Evolutionary conservation across 2,888 invertebrate genomes (phyloP).

Genomic region (Schizotus pectinicornis): DNA sequence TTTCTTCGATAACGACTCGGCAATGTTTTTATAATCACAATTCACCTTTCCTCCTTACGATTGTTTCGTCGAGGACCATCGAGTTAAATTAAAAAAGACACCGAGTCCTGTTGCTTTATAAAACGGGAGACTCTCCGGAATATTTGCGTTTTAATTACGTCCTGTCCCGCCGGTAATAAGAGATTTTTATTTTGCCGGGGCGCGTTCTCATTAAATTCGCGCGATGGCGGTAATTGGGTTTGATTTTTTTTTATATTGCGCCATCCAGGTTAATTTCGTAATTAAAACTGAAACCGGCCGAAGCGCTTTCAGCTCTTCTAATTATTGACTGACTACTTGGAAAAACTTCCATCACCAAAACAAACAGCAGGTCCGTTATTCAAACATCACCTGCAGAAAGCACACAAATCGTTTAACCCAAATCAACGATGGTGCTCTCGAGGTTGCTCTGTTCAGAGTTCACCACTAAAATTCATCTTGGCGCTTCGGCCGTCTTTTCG

Average conservation of each 20-base stretch:
- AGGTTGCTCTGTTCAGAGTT: no score
- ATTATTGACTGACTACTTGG: neutral
- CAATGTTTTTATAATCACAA: neutral
- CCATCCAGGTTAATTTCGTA: neutral
- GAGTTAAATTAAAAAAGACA: neutral
- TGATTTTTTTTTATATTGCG: neutral
- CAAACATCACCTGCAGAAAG: no score
- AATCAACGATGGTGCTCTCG: no score
- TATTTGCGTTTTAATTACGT: neutral
- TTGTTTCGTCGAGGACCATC: neutral
- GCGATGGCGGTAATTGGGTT: no score
- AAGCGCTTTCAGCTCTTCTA: neutral
- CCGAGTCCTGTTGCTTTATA: neutral
- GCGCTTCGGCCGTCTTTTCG: no score
- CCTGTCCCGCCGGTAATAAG: neutral
- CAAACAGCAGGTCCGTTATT: no score
- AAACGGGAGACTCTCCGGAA: neutral
- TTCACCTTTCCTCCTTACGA: neutral
- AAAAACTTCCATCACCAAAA: no score
- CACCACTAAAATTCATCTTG: no score
- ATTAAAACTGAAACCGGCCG: neutral
- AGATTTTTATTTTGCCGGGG: neutral
- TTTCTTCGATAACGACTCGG: slow-evolving; percentile 2
- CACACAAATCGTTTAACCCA: no score
- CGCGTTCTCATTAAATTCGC: neutral